A percentile compares a stretch with the other conserved stretches of the same genome.
Evolutionary conservation across 2,113 vertebrate species (phyloP).

Genomic region (Callospermophilus lateralis): DNA sequence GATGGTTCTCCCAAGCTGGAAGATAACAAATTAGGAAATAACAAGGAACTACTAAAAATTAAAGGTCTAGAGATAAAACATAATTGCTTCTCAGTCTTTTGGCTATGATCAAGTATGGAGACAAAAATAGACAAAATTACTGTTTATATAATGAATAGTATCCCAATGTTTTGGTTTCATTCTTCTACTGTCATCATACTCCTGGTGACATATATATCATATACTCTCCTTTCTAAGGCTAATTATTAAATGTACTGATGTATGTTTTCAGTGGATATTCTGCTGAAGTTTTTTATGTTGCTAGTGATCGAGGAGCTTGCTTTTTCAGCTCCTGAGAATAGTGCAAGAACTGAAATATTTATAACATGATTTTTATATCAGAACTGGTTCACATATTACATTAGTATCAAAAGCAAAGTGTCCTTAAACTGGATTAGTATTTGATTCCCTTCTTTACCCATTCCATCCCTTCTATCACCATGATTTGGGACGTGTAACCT

Average conservation of each 20-base stretch:
- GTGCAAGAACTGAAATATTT: background rate
- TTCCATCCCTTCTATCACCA: background rate
- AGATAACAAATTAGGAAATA: slow-evolving; percentile 19
- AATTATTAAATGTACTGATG: slow-evolving; percentile 35
- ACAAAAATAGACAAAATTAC: slow-evolving; percentile 1
- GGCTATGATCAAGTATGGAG: background rate
- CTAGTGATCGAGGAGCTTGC: background rate
- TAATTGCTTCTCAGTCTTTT: too few species aligned
- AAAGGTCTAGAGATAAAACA: background rate
- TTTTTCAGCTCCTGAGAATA: slow-evolving; percentile 34
- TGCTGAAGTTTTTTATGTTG: slow-evolving; percentile 9
- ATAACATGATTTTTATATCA: background rate
- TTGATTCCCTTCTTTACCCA: slow-evolving; percentile 36
- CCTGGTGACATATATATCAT: background rate
- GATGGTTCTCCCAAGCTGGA: background rate
- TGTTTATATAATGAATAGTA: slow-evolving; percentile 1
- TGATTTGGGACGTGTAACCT: slow-evolving; percentile 33
- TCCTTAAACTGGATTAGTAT: slow-evolving; percentile 25
- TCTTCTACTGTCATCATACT: background rate
- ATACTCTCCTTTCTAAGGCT: slow-evolving; percentile 38
- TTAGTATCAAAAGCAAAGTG: background rate
- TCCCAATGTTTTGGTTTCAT: slow-evolving; percentile 23
- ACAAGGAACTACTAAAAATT: slow-evolving; percentile 30
- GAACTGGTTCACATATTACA: slow-evolving; percentile 41
- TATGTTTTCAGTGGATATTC: slow-evolving; percentile 21